phyloP scores from a whole-genome alignment of 2,113 vertebrate genomes.

The Hemicordylus capensis region DNA sequence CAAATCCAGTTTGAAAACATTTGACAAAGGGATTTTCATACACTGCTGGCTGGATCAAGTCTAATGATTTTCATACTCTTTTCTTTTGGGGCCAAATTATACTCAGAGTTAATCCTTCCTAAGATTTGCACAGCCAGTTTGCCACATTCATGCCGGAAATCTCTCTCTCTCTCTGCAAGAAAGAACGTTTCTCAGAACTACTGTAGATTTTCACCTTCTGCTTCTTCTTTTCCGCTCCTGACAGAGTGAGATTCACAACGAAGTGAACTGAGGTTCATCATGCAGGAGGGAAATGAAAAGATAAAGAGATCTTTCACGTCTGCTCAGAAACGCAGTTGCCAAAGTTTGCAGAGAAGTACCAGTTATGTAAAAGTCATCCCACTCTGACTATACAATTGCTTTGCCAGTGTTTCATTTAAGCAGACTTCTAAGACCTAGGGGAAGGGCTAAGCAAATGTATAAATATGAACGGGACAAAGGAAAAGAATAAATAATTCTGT shows the following conservation, averaged over 20 bases:
- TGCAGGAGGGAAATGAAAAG: not conserved
- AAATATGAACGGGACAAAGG: not conserved
- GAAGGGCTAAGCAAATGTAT: not conserved
- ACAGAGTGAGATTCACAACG: conserved; percentile 27
- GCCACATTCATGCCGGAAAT: not conserved
- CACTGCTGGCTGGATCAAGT: not conserved
- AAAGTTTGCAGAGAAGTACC: not conserved
- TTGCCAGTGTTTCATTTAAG: conserved; percentile 14
- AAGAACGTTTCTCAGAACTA: not conserved
- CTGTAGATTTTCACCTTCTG: not conserved
- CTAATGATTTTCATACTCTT: not conserved
- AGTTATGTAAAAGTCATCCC: not conserved
- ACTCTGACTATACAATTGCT: not conserved
- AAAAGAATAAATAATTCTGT: not conserved
- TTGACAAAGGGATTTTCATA: rapidly evolving
- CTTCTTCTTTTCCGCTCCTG: not conserved
- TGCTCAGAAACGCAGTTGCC: not conserved
- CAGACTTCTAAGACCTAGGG: not conserved
- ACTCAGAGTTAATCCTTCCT: not conserved
- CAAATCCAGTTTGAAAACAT: not conserved
- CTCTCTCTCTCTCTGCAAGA: not conserved
- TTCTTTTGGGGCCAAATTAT: not conserved
- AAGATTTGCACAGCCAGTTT: not conserved
- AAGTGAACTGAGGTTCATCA: not conserved
- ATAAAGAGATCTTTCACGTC: not conserved